Evolutionary conservation across 2,888 invertebrate genomes (phyloP).

Genomic region (Clepsis dumicolana): DNA sequence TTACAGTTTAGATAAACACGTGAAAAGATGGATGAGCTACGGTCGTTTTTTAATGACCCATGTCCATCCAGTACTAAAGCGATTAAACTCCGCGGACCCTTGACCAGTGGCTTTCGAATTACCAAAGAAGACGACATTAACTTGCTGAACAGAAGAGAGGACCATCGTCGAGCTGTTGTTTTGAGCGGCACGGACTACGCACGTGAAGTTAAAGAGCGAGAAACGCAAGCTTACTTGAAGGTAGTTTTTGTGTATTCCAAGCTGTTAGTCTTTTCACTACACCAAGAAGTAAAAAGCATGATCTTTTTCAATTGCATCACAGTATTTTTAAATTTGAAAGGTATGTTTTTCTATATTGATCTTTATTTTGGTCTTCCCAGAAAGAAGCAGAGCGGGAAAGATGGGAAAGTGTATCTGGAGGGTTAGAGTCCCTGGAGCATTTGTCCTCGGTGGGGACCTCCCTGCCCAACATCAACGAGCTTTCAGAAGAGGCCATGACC

Average conservation of each 20-base stretch:
- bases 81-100: constrained; percentile 65
- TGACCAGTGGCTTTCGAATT: constrained; percentile 70
- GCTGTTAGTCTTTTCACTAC: background rate
- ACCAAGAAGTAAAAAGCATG: background rate
- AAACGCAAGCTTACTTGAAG: constrained; percentile 68
- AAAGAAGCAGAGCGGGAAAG: constrained; percentile 63
- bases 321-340: background rate
- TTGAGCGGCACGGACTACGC: constrained; percentile 70
- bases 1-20: constrained; percentile 15
- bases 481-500: constrained; percentile 75
- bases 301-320: background rate
- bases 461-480: constrained; percentile 59
- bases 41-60: constrained; percentile 70
- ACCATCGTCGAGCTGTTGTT: constrained; percentile 67
- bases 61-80: constrained; percentile 62
- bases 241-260: constrained; percentile 52
- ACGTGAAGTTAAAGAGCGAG: constrained; percentile 65
- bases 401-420: constrained; percentile 63
- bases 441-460: constrained; percentile 64
- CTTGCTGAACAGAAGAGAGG: constrained; percentile 64
- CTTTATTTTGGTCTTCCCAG: constrained; percentile 56
- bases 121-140: constrained; percentile 63
- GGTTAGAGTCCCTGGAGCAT: constrained; percentile 73
- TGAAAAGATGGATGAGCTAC: constrained; percentile 71
- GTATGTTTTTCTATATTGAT: background rate